Conservation (phyloP, 2,888 invertebrate species). For the Polymixis flavicincta region DNA sequence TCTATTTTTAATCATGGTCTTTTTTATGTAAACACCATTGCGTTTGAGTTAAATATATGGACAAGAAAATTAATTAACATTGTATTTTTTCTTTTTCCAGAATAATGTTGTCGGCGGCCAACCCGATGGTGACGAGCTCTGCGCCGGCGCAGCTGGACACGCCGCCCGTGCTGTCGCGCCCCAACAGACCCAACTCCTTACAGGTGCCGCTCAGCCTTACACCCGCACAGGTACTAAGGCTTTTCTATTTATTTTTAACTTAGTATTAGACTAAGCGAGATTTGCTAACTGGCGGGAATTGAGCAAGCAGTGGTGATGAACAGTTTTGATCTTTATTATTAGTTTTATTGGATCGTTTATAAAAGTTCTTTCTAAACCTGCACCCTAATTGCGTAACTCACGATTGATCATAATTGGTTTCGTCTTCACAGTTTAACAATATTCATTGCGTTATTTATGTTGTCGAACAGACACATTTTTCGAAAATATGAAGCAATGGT, state of each 20-base stretch:
- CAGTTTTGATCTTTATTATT: not conserved
- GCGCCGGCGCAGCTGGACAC: slow-evolving; percentile 76
- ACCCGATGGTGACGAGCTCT: slow-evolving; percentile 81
- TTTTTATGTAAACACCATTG: not conserved
- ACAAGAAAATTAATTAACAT: slow-evolving; percentile 2
- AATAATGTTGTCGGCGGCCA: slow-evolving; percentile 90
- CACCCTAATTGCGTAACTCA: too few relatives aligned
- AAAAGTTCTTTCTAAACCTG: not conserved
- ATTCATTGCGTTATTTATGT: too few relatives aligned
- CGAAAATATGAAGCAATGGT: too few relatives aligned
- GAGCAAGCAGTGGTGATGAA: not conserved
- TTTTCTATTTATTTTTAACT: slow-evolving; percentile 8
- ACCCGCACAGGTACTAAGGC: slow-evolving; percentile 84
- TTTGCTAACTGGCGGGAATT: not conserved
- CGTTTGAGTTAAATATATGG: not conserved
- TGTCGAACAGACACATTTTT: too few relatives aligned
- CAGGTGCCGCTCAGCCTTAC: slow-evolving; percentile 91
- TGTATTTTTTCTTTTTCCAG: slow-evolving; percentile 71
- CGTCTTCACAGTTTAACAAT: too few relatives aligned
- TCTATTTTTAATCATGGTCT: not conserved
- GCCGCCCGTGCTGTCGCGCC: slow-evolving; percentile 84
- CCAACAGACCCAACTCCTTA: slow-evolving; percentile 94
- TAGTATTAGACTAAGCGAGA: not conserved
- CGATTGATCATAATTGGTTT: too few relatives aligned
- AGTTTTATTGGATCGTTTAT: too few relatives aligned